Base-by-base conservation (phyloP, 1,140 invertebrate species). In the Chrysopa pallens region DNA sequence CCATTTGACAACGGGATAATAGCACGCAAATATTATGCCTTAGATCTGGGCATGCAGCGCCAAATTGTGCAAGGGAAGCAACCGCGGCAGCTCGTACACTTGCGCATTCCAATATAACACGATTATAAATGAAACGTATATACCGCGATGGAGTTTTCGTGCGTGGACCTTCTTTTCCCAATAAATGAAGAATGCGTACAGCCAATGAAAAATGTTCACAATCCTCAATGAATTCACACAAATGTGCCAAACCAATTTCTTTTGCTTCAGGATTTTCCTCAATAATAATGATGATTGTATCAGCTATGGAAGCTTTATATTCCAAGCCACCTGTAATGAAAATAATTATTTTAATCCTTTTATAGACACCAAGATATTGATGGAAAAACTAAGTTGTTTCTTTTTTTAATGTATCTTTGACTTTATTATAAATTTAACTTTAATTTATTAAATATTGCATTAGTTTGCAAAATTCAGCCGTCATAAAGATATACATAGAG, bases 171-270 rank as follows among this genome's bases (percentile, higher is more conserved):
- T 99, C 95, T 47, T 88, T 82, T 6, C 95, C 95, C 1, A 99
- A 66, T n/a, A 99, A 67, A 69, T 98, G 90, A 5, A 99, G 68
- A 48, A 98, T 98, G 17, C 89, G 72, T 4, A 98, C 95, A n/a
- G 94, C 93, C 36, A 99, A 68, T 42, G 86, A 90, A 1, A 86
- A 86, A 56, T 98, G 94, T 55, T 99, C 96, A 63, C 96, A 99
- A 64, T 99, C 96, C 59, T 99, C 96, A 55, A 99, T 99, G 56
- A 99, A 99, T 60, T 99, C 96, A 58, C 96, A 98, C 0, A 99
- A 66, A 68, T 99, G 93, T 4, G 91, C 88, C 4, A 99, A 61
- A 1, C 93, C 94, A 12, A 86, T 83, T 66, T 98, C 94, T 61
- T 97, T 98, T 1, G 87, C 84, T 44, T 91, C 85, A 2, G 78